Percentiles rank a stretch among this genome's conserved stretches.
phyloP scores from a whole-genome alignment of 2,797 vertebrate species.

The Hipposideros larvatus region DNA sequence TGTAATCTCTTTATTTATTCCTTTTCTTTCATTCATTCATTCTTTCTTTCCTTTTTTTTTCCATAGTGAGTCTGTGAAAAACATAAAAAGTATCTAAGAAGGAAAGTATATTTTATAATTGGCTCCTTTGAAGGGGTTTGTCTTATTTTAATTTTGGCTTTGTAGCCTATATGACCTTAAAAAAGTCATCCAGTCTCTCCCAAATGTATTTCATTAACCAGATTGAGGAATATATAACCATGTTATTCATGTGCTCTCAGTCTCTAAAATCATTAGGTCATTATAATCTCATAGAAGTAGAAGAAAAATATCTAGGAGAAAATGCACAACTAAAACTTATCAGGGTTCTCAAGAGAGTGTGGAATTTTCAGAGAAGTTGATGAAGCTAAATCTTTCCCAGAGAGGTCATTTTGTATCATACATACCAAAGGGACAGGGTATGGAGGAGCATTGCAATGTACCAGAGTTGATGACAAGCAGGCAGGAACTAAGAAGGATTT shows the following conservation, averaged over 20 bases:
- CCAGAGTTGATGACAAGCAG: not conserved
- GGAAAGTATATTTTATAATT: not conserved
- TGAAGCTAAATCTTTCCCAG: not conserved
- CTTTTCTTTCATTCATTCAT: not conserved
- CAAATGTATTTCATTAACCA: slow-evolving; percentile 7
- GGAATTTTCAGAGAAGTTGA: not conserved
- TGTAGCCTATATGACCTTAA: not conserved
- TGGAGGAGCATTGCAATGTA: not conserved
- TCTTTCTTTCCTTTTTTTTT: not conserved
- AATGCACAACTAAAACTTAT: not conserved
- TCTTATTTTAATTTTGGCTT: not conserved
- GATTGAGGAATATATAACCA: not conserved
- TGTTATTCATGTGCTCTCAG: not conserved
- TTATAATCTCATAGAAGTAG: not conserved
- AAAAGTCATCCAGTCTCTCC: not conserved
- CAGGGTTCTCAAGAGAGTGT: not conserved
- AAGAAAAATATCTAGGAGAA: not conserved
- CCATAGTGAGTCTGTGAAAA: not conserved
- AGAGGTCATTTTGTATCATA: not conserved
- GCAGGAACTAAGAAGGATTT: not conserved
- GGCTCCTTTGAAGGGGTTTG: not conserved
- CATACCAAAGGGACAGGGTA: not conserved
- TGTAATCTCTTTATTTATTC: not conserved
- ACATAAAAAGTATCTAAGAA: not conserved
- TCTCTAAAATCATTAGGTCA: not conserved